Percentiles rank a stretch among this genome's conserved stretches.
Evolutionary conservation across 1,140 invertebrate genomes (phyloP).

Genomic region (Cepaea nemoralis): DNA sequence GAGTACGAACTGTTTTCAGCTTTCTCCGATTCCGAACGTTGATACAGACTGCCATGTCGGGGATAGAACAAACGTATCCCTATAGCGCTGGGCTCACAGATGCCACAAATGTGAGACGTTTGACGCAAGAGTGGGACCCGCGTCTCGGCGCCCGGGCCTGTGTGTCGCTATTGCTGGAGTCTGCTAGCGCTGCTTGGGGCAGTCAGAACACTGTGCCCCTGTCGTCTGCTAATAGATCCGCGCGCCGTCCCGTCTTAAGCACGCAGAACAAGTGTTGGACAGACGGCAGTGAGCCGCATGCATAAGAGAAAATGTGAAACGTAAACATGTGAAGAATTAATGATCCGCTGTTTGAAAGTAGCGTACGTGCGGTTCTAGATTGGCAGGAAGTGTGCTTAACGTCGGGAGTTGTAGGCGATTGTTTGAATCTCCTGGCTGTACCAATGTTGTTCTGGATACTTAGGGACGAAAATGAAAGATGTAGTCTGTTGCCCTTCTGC

Average conservation of each 20-base stretch:
- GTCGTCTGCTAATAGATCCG: not conserved
- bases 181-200: not conserved
- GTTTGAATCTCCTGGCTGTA: no score
- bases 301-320: not conserved
- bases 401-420: no score
- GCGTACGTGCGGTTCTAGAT: no score
- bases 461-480: no score
- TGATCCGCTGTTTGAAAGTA: no score
- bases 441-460: no score
- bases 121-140: not conserved
- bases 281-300: not conserved
- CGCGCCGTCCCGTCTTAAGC: not conserved
- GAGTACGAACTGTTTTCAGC: not conserved
- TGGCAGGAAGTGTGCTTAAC: no score
- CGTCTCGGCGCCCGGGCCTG: not conserved
- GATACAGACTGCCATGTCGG: slow-evolving; percentile 1
- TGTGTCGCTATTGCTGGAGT: not conserved
- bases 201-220: not conserved
- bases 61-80: not conserved
- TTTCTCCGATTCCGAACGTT: not conserved
- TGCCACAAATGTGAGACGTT: not conserved
- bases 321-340: not conserved
- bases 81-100: not conserved
- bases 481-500: no score
- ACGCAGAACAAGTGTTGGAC: not conserved